Evolutionary conservation across 2,888 invertebrate genomes (phyloP).

Genomic region (Neoscelio sp.): DNA sequence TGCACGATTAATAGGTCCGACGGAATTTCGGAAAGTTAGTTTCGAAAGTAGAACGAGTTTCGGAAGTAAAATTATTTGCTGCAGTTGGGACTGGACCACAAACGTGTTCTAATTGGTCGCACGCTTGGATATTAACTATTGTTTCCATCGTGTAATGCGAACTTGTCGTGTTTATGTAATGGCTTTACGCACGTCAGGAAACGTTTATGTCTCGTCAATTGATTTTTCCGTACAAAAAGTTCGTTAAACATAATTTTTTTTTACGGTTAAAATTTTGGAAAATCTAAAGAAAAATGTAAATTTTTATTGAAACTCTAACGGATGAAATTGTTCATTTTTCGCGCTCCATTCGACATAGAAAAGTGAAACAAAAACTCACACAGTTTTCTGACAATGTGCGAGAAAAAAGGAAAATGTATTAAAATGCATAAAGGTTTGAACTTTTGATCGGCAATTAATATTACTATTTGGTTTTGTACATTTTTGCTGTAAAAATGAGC

Average conservation of each 20-base stretch:
- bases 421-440: neutral
- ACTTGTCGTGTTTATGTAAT: conserved; percentile 54
- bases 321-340: neutral
- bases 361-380: conserved; percentile 5
- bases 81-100: conserved; percentile 55
- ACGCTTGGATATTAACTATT: conserved; percentile 56
- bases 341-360: neutral
- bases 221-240: neutral
- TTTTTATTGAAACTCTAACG: conserved; percentile 2
- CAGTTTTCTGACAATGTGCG: too few relatives aligned
- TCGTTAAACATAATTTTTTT: neutral
- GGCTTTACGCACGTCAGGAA: conserved; percentile 14
- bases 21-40: conserved; percentile 57
- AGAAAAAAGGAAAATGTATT: too few relatives aligned
- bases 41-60: conserved; percentile 42
- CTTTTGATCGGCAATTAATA: conserved; percentile 10
- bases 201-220: conserved; percentile 27
- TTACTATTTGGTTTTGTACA: too few relatives aligned
- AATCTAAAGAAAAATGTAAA: neutral
- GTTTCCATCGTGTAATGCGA: conserved; percentile 53
- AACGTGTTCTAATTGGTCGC: conserved; percentile 61
- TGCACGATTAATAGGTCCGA: conserved; percentile 49
- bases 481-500: neutral
- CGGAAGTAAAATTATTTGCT: conserved; percentile 62
- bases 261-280: too few relatives aligned